Conservation (phyloP, 2,797 vertebrate species). For the Leuciscus waleckii region DNA sequence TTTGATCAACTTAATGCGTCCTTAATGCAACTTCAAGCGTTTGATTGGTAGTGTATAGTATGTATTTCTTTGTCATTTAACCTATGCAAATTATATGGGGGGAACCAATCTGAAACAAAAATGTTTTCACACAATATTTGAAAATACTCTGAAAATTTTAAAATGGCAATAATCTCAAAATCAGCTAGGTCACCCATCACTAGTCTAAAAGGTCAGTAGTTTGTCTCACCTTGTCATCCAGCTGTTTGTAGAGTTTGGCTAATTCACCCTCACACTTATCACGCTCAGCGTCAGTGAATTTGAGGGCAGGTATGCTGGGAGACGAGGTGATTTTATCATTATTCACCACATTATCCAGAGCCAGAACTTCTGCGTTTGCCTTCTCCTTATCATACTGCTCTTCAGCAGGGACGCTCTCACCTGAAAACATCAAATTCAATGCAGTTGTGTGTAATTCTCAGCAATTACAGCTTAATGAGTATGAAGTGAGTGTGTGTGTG, state of each 20-base stretch:
- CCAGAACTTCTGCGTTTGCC: slow-evolving; percentile 83
- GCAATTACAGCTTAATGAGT: neutral
- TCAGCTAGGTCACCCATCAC: neutral
- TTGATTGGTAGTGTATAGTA: neutral
- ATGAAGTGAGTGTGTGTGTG: neutral
- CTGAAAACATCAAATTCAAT: slow-evolving; percentile 63
- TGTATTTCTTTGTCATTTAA: neutral
- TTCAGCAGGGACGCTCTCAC: slow-evolving; percentile 84
- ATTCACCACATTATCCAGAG: slow-evolving; percentile 86
- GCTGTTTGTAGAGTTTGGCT: slow-evolving; percentile 95
- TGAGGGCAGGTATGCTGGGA: slow-evolving; percentile 78
- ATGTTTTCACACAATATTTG: neutral
- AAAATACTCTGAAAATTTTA: neutral
- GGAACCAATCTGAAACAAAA: neutral
- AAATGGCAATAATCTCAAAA: neutral
- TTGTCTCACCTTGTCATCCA: slow-evolving; percentile 91
- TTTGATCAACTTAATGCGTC: neutral
- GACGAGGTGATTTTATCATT: slow-evolving; percentile 92
- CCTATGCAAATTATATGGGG: neutral
- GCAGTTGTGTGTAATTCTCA: neutral
- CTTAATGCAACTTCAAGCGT: neutral
- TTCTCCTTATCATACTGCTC: slow-evolving; percentile 90
- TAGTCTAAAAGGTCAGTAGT: neutral
- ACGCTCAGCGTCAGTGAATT: slow-evolving; percentile 92
- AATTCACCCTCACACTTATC: slow-evolving; percentile 96